Evolutionary conservation across 1,140 invertebrate genomes (phyloP).

Genomic region (Sitodiplosis mosellana): DNA sequence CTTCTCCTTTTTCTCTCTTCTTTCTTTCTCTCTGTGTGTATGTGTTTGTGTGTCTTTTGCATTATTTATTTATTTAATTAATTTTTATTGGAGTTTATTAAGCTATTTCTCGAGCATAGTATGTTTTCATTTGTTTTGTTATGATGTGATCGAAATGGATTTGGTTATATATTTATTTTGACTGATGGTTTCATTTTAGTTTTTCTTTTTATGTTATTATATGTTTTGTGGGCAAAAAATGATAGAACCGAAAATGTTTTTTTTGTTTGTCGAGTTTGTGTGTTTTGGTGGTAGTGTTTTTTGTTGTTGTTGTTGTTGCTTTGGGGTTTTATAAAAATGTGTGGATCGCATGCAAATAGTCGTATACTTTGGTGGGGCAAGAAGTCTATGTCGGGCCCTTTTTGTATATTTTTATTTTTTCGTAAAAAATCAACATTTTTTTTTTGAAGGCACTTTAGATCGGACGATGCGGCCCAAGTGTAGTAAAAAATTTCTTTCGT

Average conservation of each 20-base stretch:
- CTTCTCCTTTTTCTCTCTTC: not conserved
- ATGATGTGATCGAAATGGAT: not conserved
- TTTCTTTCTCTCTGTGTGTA: not conserved
- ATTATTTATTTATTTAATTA: no score
- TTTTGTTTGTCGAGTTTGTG: constrained; percentile 7
- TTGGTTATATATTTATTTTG: not conserved
- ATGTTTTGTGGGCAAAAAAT: not conserved
- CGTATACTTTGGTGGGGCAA: constrained; percentile 38
- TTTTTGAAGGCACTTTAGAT: constrained; percentile 76
- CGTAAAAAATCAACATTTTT: constrained; percentile 65
- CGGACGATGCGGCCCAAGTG: constrained; percentile 70
- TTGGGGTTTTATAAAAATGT: constrained; percentile 4
- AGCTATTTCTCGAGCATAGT: not conserved
- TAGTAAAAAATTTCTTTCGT: constrained; percentile 24
- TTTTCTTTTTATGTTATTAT: not conserved
- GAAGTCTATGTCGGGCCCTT: constrained; percentile 67
- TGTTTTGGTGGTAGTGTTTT: constrained; percentile 10
- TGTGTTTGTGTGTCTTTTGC: not conserved
- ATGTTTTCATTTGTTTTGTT: not conserved
- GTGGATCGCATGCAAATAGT: constrained; percentile 3
- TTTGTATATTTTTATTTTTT: constrained; percentile 45
- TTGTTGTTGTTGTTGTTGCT: not conserved
- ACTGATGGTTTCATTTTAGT: not conserved
- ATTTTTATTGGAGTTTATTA: not conserved
- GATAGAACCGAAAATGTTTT: not conserved